Conservation (phyloP, 2,888 invertebrate genomes). For the Strigamia crassipes region DNA sequence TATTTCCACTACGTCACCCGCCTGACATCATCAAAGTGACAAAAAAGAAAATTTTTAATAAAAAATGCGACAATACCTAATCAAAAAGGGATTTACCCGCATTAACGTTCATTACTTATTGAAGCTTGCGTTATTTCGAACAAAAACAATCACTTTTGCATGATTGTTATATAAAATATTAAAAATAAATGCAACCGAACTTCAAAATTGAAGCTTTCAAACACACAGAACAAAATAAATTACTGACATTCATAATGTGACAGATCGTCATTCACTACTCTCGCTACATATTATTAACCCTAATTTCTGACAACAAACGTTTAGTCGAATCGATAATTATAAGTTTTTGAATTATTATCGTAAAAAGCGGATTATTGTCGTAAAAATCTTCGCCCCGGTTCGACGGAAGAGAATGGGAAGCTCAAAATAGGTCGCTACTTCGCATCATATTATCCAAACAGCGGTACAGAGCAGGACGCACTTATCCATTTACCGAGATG, state of each 20-base stretch:
- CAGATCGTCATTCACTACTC: too few species aligned
- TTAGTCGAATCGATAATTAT: too few species aligned
- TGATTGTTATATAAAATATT: too few species aligned
- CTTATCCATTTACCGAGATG: constrained; percentile 22
- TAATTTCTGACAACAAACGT: too few species aligned
- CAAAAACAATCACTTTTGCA: too few species aligned
- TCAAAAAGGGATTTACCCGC: not conserved
- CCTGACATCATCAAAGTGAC: not conserved
- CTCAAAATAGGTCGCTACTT: not conserved
- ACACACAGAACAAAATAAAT: too few species aligned
- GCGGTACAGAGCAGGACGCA: not conserved
- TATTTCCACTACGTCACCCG: constrained; percentile 15
- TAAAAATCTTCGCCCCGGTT: not conserved
- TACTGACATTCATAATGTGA: too few species aligned
- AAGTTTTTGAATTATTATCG: not conserved
- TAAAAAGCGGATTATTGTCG: not conserved
- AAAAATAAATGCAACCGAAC: too few species aligned
- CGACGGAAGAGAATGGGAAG: not conserved
- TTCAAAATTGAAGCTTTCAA: too few species aligned
- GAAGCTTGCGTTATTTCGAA: too few species aligned
- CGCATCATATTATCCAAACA: not conserved
- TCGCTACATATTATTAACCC: too few species aligned
- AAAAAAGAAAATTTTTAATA: not conserved
- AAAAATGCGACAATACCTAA: not conserved
- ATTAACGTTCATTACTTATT: not conserved